Evolutionary conservation across 2,888 invertebrate species (phyloP).

Genomic region (Salpingus planirostris): DNA sequence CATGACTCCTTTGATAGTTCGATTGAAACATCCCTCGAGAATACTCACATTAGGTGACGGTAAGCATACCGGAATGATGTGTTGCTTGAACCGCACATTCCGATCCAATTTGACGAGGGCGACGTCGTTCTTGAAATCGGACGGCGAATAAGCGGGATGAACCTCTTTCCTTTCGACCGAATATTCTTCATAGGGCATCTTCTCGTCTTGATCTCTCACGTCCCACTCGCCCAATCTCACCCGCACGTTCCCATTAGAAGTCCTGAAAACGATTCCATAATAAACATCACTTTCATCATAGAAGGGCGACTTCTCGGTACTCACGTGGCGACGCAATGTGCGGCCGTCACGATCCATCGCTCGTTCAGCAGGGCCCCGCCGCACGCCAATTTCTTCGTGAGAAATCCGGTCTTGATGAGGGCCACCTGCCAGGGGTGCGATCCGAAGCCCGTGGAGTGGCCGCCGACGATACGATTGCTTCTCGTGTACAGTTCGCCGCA

Average conservation of each 20-base stretch:
- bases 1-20: too few species aligned
- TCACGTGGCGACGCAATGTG: conserved; percentile 88
- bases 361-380: conserved; percentile 85
- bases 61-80: conserved; percentile 86
- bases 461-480: conserved; percentile 86
- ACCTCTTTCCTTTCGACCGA: conserved; percentile 84
- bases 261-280: too few species aligned
- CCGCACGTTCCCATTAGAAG: conserved; percentile 78
- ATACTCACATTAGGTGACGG: conserved; percentile 63
- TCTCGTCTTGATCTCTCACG: conserved; percentile 74
- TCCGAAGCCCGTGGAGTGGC: conserved; percentile 82
- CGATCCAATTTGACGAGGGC: conserved; percentile 73
- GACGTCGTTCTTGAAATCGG: conserved; percentile 86
- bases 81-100: conserved; percentile 80
- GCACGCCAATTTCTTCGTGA: conserved; percentile 83
- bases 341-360: conserved; percentile 87
- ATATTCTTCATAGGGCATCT: conserved; percentile 78
- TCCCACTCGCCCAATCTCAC: conserved; percentile 91
- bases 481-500: conserved; percentile 83
- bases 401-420: conserved; percentile 81
- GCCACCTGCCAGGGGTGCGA: conserved; percentile 94
- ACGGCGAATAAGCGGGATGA: conserved; percentile 82
- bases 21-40: too few species aligned
- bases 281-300: conserved; percentile 1
- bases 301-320: too few species aligned